Conservation (phyloP, 2,888 invertebrate genomes). For the Melinaea marsaeus region DNA sequence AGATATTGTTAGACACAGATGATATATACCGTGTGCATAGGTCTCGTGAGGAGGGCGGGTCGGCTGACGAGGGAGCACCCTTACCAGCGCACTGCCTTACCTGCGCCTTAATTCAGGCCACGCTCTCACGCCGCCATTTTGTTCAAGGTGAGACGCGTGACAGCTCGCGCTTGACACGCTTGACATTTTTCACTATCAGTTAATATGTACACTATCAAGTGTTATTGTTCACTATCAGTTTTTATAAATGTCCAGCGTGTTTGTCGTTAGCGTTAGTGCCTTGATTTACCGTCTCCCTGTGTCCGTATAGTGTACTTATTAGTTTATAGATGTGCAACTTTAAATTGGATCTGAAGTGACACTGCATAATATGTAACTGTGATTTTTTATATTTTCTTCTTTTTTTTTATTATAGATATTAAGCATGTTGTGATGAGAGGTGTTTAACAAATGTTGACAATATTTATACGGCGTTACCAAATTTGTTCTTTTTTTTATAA, state of each 20-base stretch:
- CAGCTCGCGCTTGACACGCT: constrained; percentile 56
- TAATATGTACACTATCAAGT: constrained; percentile 10
- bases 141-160: constrained; percentile 76
- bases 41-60: constrained; percentile 91
- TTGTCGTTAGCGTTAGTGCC: constrained; percentile 60
- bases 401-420: constrained; percentile 56
- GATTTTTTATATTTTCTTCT: constrained; percentile 74
- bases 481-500: constrained; percentile 46
- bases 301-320: constrained; percentile 74
- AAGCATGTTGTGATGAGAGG: constrained; percentile 72
- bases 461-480: constrained; percentile 48
- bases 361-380: constrained; percentile 77
- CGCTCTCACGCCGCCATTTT: constrained; percentile 76
- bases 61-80: constrained; percentile 97
- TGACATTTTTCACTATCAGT: constrained; percentile 37
- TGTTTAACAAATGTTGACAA: constrained; percentile 42
- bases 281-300: constrained; percentile 74
- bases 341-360: constrained; percentile 72
- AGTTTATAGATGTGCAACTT: constrained; percentile 63
- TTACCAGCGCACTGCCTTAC: constrained; percentile 92
- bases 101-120: constrained; percentile 83
- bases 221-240: constrained; percentile 12
- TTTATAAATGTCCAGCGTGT: constrained; percentile 40
- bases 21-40: constrained; percentile 77
- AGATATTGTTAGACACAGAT: constrained; percentile 52